Evolutionary conservation across 1,140 invertebrate genomes (phyloP), one percentile per base, ranked within the genome.

Genomic region (Camponotus vicinus): DNA sequence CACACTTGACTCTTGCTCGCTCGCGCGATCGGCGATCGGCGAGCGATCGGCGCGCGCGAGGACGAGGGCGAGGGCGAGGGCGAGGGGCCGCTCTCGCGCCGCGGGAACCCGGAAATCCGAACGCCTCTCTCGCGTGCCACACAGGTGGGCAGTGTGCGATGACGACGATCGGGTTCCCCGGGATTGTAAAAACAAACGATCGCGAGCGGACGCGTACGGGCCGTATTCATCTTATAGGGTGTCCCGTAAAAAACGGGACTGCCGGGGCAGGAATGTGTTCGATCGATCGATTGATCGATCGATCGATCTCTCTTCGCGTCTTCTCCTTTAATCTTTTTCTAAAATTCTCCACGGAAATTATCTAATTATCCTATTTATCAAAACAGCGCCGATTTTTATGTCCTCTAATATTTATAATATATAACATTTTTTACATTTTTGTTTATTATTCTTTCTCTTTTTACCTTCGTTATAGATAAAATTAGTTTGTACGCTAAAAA

Each of bases 21-120:
- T 63, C 45, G 63, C 18, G n/a, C 49, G 77, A 78, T 45, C 61
- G 42, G n/a, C 49, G 77, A 78, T 45, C 61, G 42, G 32, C 45
- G 40, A 18, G 61, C 37, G 42, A 78, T 79, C 63, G 45, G 34
- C 77, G 63, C 49, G 55, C 34, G 21, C 57, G 75, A 18, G 40
- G 21, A 21, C 21, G 21, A 27, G 27, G 27, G 21, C 57, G 75
- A n/a, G 40, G 45, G 34, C 77, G 63, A 34, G 55, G n/a, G 15
- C 57, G 75, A n/a, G 40, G 5, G 4, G 40, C 63, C 73, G 27
- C 15, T 42, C 73, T 73, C 42, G 40, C 57, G 34, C 55, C 55
- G 40, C 59, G 63, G 61, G 40, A n/a, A 71, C 57, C 64, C 73
- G 86, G 86, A 88, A 85, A 78, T 85, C 85, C 57, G 64, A 70